Base-by-base conservation (phyloP, 2,797 vertebrate species). In the Falco concolor region DNA sequence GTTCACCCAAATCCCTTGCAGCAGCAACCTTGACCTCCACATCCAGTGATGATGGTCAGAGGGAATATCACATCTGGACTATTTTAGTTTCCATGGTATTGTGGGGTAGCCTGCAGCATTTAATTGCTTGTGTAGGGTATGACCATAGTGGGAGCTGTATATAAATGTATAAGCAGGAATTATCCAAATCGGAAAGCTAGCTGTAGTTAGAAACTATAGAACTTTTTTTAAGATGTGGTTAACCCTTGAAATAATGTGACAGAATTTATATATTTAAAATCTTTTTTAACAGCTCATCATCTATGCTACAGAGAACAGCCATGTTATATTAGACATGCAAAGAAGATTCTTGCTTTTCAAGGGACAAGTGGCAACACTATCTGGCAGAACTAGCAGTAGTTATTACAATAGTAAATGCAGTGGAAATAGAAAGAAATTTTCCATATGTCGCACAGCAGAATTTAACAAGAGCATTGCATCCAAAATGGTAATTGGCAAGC, bases 351-450 rank as follows among this genome's bases (percentile, higher is more conserved):
- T 93, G 68, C 22, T 76, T 95, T 92, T 94, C 57, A 89, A 72
- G 50, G 88, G 52, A 92, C 54, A 95, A 88, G 70, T 91, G 65
- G 49, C 73, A 89, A 87, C 28, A 59, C n/a, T 94, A 19, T 75
- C 40, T 93, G 57, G 34, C 60, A 97, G 72, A 45, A 85, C 93
- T 81, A 53, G n/a, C 38, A 80, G 74, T 75, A 68, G 59, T 85
- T 95, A 95, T 96, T 89, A 91, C 83, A 76, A 87, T 21, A 86
- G 59, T 65, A 93, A 96, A 96, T 89, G 40, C 53, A 90, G 92
- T 73, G 72, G 77, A 93, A 93, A 69, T n/a, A 85, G 54, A 95
- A 94, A 90, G 77, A 93, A 97, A 97, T 95, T 95, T 95, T 89
- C 94, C 90, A 60, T 97, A 96, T 97, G 92, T 73, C 97, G 52